Conservation (phyloP, 2,113 vertebrate species). For the Cheilinus undulatus region DNA sequence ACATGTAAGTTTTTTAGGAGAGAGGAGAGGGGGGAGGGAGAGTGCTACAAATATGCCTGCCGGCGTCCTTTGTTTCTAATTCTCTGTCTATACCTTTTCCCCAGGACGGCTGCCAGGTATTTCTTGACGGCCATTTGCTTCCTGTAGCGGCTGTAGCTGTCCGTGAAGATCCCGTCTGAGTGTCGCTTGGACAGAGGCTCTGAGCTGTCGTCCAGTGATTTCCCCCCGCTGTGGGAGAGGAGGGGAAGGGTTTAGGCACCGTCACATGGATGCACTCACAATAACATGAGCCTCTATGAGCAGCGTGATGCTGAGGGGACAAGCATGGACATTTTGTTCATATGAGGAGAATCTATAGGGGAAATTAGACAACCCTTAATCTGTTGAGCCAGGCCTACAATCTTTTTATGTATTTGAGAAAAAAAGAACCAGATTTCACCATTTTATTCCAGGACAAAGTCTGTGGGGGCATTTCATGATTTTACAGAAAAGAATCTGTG, state of each 20-base stretch:
- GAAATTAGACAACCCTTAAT: not conserved
- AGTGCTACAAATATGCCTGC: conserved; percentile 96
- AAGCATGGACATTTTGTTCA: not conserved
- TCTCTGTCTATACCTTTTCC: conserved; percentile 99
- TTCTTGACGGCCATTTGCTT: conserved; percentile 99
- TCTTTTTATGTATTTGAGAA: not conserved
- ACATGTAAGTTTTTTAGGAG: conserved; percentile 79
- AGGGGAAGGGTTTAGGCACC: conserved; percentile 41
- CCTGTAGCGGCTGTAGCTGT: conserved; percentile 99
- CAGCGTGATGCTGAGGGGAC: conserved; percentile 2
- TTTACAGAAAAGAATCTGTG: not conserved
- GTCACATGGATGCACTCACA: conserved; percentile 8
- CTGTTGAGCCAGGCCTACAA: not conserved
- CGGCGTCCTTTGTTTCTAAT: conserved; percentile 99
- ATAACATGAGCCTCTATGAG: conserved; percentile 21
- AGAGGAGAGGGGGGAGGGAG: conserved; percentile 21
- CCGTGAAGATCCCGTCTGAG: conserved; percentile 98
- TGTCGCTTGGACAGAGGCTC: conserved; percentile 96
- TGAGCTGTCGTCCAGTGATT: conserved; percentile 87
- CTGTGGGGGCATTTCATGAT: not conserved
- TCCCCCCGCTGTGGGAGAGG: conserved; percentile 79
- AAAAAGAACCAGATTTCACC: not conserved
- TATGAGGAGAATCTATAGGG: no score
- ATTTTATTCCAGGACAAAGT: not conserved
- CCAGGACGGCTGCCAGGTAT: conserved; percentile 97